Conservation (phyloP, 2,113 vertebrate species). For the Pontoporia blainvillei region DNA sequence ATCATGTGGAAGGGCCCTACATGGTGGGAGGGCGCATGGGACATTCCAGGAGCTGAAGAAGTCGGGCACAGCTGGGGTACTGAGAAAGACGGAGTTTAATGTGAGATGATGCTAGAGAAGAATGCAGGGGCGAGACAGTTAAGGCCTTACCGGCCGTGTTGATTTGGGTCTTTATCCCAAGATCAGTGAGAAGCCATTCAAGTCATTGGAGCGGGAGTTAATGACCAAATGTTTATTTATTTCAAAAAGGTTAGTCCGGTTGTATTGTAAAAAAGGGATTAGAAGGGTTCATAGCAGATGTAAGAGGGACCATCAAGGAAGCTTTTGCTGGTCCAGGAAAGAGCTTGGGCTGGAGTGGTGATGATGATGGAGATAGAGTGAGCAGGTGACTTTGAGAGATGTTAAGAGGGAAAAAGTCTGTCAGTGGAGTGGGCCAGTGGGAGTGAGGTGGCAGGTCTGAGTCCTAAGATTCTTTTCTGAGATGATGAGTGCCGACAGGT, state of each 20-base stretch:
- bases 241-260: not conserved
- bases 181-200: not conserved
- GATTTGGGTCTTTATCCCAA: not conserved
- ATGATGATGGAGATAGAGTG: too few relatives aligned
- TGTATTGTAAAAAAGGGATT: too few relatives aligned
- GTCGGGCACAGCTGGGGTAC: not conserved
- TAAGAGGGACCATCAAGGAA: not conserved
- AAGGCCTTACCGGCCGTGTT: not conserved
- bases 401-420: not conserved
- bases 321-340: not conserved
- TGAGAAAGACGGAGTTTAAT: not conserved
- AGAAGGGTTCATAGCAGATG: too few relatives aligned
- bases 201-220: not conserved
- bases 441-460: not conserved
- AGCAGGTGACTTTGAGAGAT: not conserved
- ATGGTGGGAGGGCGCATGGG: not conserved
- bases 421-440: not conserved
- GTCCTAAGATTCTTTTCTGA: not conserved
- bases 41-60: not conserved
- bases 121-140: not conserved
- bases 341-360: not conserved
- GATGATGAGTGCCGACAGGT: not conserved
- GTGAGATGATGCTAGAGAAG: not conserved
- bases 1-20: not conserved
- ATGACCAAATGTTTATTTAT: not conserved